phyloP scores from a whole-genome alignment of 2,888 invertebrate species.

The Melanotus villosus region DNA sequence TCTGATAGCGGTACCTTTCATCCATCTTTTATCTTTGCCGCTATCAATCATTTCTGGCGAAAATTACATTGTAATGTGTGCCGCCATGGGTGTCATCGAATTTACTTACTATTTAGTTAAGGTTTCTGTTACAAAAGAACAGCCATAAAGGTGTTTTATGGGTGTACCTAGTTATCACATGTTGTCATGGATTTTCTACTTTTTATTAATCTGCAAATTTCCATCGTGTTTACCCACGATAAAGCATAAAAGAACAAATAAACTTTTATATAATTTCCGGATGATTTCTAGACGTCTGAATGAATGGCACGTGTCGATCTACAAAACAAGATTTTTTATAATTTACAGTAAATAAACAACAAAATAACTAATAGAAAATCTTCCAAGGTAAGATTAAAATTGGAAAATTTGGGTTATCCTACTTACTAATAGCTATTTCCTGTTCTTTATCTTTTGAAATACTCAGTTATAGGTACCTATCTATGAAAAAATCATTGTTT shows the following conservation, averaged over 20 bases:
- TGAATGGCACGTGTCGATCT: no score
- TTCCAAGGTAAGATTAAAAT: neutral
- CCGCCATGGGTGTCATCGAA: slow-evolving; percentile 17
- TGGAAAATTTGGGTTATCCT: slow-evolving; percentile 12
- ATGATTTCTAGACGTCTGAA: no score
- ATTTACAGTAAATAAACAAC: no score
- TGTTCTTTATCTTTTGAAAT: no score
- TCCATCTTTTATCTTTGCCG: slow-evolving; percentile 58
- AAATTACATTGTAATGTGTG: slow-evolving; percentile 32
- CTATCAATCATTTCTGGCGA: slow-evolving; percentile 40
- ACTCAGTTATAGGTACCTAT: no score
- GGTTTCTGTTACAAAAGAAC: slow-evolving; percentile 18
- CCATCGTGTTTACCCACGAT: no score
- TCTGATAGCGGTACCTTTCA: slow-evolving; percentile 68
- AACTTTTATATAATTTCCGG: no score
- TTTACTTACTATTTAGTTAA: slow-evolving; percentile 24
- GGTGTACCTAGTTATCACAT: no score
- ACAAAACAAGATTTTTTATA: neutral
- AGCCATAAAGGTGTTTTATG: slow-evolving; percentile 7
- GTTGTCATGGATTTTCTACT: no score
- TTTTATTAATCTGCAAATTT: no score
- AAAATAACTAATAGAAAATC: neutral
- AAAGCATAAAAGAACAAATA: no score
- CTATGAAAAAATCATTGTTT: no score
- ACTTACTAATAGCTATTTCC: neutral